phyloP scores from a whole-genome alignment of 2,888 invertebrate genomes.

The Drosophila paracracens region DNA sequence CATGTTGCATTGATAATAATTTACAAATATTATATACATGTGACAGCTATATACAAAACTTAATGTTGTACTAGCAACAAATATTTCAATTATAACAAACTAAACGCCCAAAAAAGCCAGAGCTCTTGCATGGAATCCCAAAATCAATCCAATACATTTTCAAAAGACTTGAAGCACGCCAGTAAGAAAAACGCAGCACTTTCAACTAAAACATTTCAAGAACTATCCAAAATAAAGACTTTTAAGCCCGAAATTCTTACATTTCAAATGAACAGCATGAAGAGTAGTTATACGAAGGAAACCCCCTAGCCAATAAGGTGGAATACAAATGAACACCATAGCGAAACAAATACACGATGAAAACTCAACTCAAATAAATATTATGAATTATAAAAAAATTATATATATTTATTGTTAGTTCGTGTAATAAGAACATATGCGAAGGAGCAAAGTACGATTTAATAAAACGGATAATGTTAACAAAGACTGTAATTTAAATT shows the following conservation, averaged over 20 bases:
- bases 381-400: conserved; percentile 33
- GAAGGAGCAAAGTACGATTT: conserved; percentile 55
- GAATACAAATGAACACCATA: conserved; percentile 45
- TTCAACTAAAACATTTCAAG: conserved; percentile 52
- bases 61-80: conserved; percentile 28
- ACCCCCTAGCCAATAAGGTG: conserved; percentile 56
- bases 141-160: conserved; percentile 41
- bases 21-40: conserved; percentile 74
- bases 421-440: conserved; percentile 67
- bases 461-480: conserved; percentile 72
- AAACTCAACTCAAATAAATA: conserved; percentile 43
- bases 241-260: conserved; percentile 49
- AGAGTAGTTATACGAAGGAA: conserved; percentile 10
- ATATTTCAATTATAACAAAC: conserved; percentile 40
- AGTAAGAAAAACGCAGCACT: conserved; percentile 26
- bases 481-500: conserved; percentile 2
- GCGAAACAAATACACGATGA: conserved; percentile 30
- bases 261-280: conserved; percentile 46
- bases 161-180: conserved; percentile 61
- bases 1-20: conserved; percentile 81
- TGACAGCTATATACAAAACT: conserved; percentile 62
- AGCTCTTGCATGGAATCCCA: conserved; percentile 5
- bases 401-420: conserved; percentile 74
- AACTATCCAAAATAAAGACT: conserved; percentile 59
- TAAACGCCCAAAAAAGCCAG: conserved; percentile 9